Base-by-base conservation (phyloP, 53 echinoderm and acorn worm species). In the Echinarachnius parma region DNA sequence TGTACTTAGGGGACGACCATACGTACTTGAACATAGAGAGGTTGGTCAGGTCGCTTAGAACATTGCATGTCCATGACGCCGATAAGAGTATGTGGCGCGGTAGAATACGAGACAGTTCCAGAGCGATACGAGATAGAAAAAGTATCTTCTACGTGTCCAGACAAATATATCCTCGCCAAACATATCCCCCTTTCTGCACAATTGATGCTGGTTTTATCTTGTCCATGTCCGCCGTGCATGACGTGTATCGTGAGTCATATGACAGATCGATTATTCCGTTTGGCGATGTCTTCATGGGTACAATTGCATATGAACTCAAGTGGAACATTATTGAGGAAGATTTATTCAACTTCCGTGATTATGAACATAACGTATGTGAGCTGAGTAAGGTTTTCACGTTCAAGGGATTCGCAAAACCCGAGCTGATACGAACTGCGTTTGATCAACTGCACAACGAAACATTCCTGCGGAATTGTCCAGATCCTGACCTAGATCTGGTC, bases 171-270 rank as follows among this genome's bases (percentile, higher is more conserved):
- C 34, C 59, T 2, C 75, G 58, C 0, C n/a, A 52, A 1, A 24
- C 60, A 16, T 86, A 86, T 70, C 89, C 89, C 15, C 86, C 89
- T 14, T 86, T 86, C 53, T 93, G 93, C 33, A 86, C 89, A 0
- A 37, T 59, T 2, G 89, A 89, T 22, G 89, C 89, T 24, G 89
- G 93, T 3, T 93, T 71, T 35, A 83, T 93, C 13, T 46, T 93
- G 1, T 81, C 86, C 3, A 77, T 85, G 72, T 75, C 82, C 16
- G 83, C 79, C 1, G 93, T 76, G 4, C 50, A 37, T 34, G 74
- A 68, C 3, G 64, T 89, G 16, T 67, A 78, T 28, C 28, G 59
- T 0, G 30, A 34, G 3, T 79, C 93, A 0, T 86, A 67, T 69
- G 59, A 70, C 31, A 57, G 86, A 23, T 61, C 83, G 2, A 53